Base-by-base conservation (phyloP, 2,888 invertebrate genomes). In the Epinotia bilunana region DNA sequence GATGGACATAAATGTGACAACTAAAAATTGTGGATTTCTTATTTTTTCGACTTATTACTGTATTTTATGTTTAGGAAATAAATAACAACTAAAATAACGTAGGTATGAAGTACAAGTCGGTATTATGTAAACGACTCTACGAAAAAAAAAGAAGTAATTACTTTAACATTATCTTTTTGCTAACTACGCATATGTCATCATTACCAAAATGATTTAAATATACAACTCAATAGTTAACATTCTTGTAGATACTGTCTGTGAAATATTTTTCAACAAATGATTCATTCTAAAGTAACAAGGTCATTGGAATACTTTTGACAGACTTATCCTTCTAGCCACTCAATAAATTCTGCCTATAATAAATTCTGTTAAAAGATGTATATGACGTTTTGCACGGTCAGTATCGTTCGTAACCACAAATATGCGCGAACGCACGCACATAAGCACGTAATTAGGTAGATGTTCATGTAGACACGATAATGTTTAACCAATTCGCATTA, bases 201-300 rank as follows among this genome's bases (percentile, higher is more conserved):
- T 49, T 49, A 55, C 18, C 18, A 7, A 33, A 57, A 57, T 20
- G 39, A 20, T 13, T 39, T 20, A 20, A 68, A 53, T 33, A 67
- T 5, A 18, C 28, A 55, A 39, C 9, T 39, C 39, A 33, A 18
- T 68, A 67, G 33, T n/a, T n/a, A 67, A 16, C 68, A 16, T 13
- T 20, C 16, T 58, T 23, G 20, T 43, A 68, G 43, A 68, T 18
- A 9, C 33, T 39, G 58, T 58, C 64, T 58, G 63, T 57, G 57
- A 74, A 69, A 69, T 62, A 16, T 63, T 72, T 49, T 65, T 58
- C 62, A n/a, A 58, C 53, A 43, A 61, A 33, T 33, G 33, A 55
- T 63, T 74, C 69, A 57, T 69, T 58, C 60, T 69, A 60, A 46
- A 60, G 60, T 46, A 69, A 69, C 23, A 46, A 69, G 69, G 58